Percentiles rank a stretch among this genome's conserved stretches.
Conservation (phyloP, 2,888 invertebrate species). For the Xestia ashworthii region DNA sequence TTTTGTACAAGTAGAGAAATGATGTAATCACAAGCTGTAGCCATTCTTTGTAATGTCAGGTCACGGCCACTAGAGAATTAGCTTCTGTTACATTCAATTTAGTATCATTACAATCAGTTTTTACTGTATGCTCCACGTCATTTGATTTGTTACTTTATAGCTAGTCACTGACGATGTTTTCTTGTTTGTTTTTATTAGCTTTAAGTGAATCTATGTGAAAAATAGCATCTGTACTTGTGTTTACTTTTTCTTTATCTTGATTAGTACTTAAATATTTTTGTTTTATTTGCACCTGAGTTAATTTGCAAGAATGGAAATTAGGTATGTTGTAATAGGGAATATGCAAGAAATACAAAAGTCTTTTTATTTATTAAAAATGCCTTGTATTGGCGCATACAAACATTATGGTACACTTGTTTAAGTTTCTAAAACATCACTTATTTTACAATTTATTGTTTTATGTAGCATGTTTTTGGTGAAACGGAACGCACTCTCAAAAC, state of each 20-base stretch:
- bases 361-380: too few relatives aligned
- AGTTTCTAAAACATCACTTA: too few relatives aligned
- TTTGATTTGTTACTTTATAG: conserved; percentile 58
- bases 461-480: too few relatives aligned
- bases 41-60: conserved; percentile 59
- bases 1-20: conserved; percentile 47
- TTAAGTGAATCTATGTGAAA: conserved; percentile 13
- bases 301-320: conserved; percentile 24
- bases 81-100: conserved; percentile 72
- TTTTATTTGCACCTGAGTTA: conserved; percentile 25
- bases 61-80: conserved; percentile 68
- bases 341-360: too few relatives aligned
- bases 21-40: conserved; percentile 52
- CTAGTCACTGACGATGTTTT: conserved; percentile 21
- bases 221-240: conserved; percentile 5
- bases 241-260: conserved; percentile 16
- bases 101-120: conserved; percentile 70
- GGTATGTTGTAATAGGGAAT: too few relatives aligned
- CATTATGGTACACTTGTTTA: too few relatives aligned
- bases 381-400: too few relatives aligned
- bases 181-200: conserved; percentile 32
- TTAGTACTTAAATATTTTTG: conserved; percentile 33
- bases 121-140: conserved; percentile 59
- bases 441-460: too few relatives aligned
- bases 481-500: too few relatives aligned